Conservation (phyloP, 2,888 invertebrate genomes). For the Sinodicranocentrus sp. region DNA sequence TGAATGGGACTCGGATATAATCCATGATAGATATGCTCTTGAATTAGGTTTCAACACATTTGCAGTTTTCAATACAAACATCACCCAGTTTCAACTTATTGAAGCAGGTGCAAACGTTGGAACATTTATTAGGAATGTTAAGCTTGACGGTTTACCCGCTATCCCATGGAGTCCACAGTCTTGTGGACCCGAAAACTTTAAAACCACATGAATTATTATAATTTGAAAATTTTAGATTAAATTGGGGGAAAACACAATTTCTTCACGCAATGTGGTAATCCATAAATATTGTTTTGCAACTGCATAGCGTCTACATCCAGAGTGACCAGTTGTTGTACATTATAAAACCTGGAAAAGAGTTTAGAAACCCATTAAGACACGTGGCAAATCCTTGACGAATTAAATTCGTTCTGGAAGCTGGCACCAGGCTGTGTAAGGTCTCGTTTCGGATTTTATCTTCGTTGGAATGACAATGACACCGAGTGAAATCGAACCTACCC, state of each 20-base stretch:
- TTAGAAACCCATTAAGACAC: slow-evolving; percentile 70
- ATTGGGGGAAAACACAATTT: too few relatives aligned
- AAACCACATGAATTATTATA: neutral
- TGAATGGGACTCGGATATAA: slow-evolving; percentile 32
- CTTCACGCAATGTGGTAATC: neutral
- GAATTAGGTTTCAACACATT: neutral
- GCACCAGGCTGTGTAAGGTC: neutral
- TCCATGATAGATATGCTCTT: slow-evolving; percentile 25
- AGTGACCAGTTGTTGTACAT: neutral
- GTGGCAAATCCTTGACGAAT: slow-evolving; percentile 69
- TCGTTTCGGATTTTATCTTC: too few relatives aligned
- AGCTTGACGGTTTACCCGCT: slow-evolving; percentile 16
- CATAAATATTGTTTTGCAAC: neutral
- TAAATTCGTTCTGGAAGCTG: slow-evolving; percentile 44
- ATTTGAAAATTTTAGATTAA: neutral
- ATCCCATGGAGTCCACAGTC: slow-evolving; percentile 42
- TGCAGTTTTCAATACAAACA: slow-evolving; percentile 15
- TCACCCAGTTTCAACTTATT: neutral
- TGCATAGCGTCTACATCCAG: neutral
- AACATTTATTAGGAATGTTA: slow-evolving; percentile 15
- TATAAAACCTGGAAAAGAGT: slow-evolving; percentile 41
- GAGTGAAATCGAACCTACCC: too few relatives aligned
- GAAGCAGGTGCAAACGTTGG: neutral
- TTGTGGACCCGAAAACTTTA: slow-evolving; percentile 25
- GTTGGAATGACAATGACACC: too few relatives aligned